Conservation (phyloP, 2,113 vertebrate species). For the Hippocampus abdominalis region DNA sequence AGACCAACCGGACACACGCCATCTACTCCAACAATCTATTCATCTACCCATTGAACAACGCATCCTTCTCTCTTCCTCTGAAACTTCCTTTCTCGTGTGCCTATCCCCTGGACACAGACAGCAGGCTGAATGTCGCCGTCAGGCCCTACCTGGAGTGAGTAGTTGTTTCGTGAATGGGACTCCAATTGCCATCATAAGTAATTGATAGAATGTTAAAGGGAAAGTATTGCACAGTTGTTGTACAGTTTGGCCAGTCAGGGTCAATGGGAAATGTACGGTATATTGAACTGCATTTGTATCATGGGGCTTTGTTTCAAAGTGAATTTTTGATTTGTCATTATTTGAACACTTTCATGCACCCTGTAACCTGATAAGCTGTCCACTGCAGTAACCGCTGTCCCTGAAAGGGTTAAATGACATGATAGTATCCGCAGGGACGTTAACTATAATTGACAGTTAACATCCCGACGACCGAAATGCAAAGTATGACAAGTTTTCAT, state of each 20-base stretch:
- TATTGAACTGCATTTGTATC: neutral
- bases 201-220: neutral
- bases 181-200: neutral
- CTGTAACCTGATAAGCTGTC: too few relatives aligned
- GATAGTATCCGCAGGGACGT: too few relatives aligned
- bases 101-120: constrained; percentile 48
- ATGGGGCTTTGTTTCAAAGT: neutral
- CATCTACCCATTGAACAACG: constrained; percentile 32
- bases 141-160: constrained; percentile 47
- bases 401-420: too few relatives aligned
- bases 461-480: too few relatives aligned
- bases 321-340: too few relatives aligned
- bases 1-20: constrained; percentile 61
- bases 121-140: constrained; percentile 35
- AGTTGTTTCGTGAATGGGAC: neutral
- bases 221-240: neutral
- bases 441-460: too few relatives aligned
- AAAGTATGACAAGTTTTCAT: neutral
- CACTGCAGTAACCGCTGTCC: too few relatives aligned
- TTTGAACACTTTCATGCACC: too few relatives aligned
- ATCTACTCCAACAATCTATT: constrained; percentile 61
- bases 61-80: constrained; percentile 23
- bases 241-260: neutral
- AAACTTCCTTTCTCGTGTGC: constrained; percentile 57
- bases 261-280: neutral